Evolutionary conservation across 2,113 vertebrate species (phyloP), one percentile per base, ranked within the genome.

Genomic region (Picathartes gymnocephalus): DNA sequence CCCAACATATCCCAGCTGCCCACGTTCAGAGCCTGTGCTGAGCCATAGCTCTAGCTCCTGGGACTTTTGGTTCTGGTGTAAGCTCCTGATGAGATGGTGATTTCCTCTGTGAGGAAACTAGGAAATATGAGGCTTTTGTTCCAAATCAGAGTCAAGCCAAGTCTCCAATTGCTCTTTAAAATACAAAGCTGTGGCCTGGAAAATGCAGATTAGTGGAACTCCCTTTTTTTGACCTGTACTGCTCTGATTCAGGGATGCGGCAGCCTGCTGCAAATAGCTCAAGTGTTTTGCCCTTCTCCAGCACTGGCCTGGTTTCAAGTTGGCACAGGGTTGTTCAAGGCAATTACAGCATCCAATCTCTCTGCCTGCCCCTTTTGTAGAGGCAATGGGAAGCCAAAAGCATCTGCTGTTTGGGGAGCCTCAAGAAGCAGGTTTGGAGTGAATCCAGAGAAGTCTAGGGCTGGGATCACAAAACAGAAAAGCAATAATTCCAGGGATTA

Each of bases 21-120:
- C 5, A 1, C 0, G 3, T 12, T 30, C 7, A 6, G 1, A 1
- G 42, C 47, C 72, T 6, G 1, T 27, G 33, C 62, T 31, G 30
- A 85, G 42, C 65, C 0, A 0, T 73, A 85, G 60, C 66, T 86
- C 31, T 35, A 12, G 6, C 37, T 57, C 24, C 37, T 62, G 48
- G 14, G 13, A 6, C 37, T 78, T 73, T 51, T 76, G 62, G 35
- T 27, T 77, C 33, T 65, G 48, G 44, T 2, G 1, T 35, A 72
- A 81, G n/a, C 58, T 88, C 44, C 57, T 80, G 68, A 12, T 80
- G 40, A 33, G 44, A 21, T 3, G 14, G 48, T 35, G 30, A n/a
- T 81, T 73, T 84, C 8, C 6, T 78, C 60, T 78, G 17, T 40
- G 65, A 90, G 56, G n/a, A 12, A 84, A 25, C 25, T 13, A 47